Percentiles rank a stretch among this genome's conserved stretches.
phyloP scores from a whole-genome alignment of 2,888 invertebrate genomes.

The Drosophila mayaguana region DNA sequence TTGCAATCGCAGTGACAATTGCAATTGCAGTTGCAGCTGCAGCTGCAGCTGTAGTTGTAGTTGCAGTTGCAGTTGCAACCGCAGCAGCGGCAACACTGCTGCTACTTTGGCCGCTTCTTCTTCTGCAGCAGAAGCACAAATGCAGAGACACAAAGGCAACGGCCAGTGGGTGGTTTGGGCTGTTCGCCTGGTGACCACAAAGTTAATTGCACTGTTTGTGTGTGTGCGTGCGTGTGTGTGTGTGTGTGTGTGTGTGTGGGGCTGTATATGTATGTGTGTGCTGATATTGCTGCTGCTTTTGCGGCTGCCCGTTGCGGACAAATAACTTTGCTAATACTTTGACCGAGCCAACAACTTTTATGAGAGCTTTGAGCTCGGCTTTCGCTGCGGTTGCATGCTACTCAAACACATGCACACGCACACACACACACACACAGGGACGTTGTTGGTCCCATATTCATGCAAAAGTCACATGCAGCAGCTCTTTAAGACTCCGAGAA shows the following conservation, averaged over 20 bases:
- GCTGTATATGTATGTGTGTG: too few relatives aligned
- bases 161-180: conserved; percentile 61
- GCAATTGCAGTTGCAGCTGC: conserved; percentile 34
- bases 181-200: conserved; percentile 61
- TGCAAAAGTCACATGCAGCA: conserved; percentile 9
- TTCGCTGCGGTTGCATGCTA: conserved; percentile 48
- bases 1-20: conserved; percentile 29
- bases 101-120: conserved; percentile 39
- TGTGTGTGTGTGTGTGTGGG: conserved; percentile 21
- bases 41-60: conserved; percentile 28
- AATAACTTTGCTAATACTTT: conserved; percentile 76
- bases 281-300: conserved; percentile 28
- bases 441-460: conserved; percentile 2
- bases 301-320: conserved; percentile 64
- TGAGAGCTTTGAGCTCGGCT: conserved; percentile 55
- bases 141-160: conserved; percentile 43
- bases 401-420: conserved; percentile 2
- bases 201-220: conserved; percentile 71
- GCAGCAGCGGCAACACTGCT: conserved; percentile 14
- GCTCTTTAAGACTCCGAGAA: conserved; percentile 10
- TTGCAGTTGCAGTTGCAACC: conserved; percentile 35
- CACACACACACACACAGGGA: neutral
- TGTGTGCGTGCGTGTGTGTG: neutral
- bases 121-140: conserved; percentile 20
- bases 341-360: conserved; percentile 71